phyloP scores from a whole-genome alignment of 2,113 vertebrate species.

The Haliaeetus leucogaster region DNA sequence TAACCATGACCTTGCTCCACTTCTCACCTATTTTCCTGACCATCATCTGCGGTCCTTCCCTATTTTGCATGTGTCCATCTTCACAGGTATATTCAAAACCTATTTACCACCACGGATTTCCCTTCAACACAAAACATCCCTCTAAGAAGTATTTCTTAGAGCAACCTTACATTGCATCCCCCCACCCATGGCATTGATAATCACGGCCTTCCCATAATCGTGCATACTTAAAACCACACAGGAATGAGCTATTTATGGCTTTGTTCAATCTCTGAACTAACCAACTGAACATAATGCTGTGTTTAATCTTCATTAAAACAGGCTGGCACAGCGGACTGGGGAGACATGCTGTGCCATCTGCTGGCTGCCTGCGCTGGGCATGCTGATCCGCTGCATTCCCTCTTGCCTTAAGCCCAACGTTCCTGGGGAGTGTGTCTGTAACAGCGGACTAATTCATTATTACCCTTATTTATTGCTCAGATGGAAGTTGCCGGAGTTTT shows the following conservation, averaged over 20 bases:
- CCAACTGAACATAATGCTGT: not conserved
- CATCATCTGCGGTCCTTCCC: not conserved
- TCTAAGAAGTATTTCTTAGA: not conserved
- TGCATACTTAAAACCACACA: accelerated
- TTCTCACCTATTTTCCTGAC: not conserved
- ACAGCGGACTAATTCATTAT: not conserved
- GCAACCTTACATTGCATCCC: accelerated
- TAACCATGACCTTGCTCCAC: not conserved
- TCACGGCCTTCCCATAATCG: not conserved
- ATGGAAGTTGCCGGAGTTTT: not conserved
- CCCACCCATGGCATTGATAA: not conserved
- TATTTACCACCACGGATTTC: not conserved
- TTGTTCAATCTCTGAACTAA: not conserved
- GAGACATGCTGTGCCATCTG: not conserved
- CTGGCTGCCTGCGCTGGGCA: accelerated
- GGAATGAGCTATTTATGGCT: not conserved
- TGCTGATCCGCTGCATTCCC: accelerated
- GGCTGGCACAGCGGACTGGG: accelerated
- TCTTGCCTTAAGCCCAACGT: accelerated
- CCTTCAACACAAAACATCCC: not conserved
- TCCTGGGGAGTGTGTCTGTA: accelerated
- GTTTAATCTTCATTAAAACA: not conserved
- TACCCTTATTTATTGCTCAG: not conserved
- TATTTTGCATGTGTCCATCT: accelerated
- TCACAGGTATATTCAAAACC: not conserved